Base-by-base conservation (phyloP, 2,113 vertebrate species). In the Podilymbus podiceps region DNA sequence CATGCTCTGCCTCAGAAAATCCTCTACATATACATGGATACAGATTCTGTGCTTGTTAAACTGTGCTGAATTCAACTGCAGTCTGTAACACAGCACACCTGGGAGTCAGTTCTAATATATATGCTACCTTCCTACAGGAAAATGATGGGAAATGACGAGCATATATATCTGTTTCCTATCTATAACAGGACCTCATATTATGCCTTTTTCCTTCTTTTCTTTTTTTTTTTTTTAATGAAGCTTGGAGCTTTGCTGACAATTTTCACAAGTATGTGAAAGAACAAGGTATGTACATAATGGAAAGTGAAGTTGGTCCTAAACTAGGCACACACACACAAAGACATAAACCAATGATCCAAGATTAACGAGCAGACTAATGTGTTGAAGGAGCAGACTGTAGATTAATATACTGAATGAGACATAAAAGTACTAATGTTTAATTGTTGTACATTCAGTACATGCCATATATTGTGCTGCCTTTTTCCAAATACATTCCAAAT, bases 161-260 rank as follows among this genome's bases (percentile, higher is more conserved):
- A 63, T 38, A 18, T 59, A 66, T 50, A 17, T 23, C 22, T 31
- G 2, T 53, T 67, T 86, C 19, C 49, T 49, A 21, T 22, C 31
- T n/a, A 31, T 20, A 17, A 20, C 22, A 50, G 9, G 8, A 33
- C 7, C 5, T 67, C 8, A 14, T 18, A 16, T 27, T 63, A 9
- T 3, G 0, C 0, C 4, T 38, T 82, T 24, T 11, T 11, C 20
- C 6, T 12, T 18, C 44, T 42, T 42, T 15, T n/a, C 4, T 38
- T 82, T 24, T 11, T 50, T 42, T 42, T 25, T 38, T 33, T 67
- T 49, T 52, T 46, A 0, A 31, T 8, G 0, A 50, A 76, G 12
- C 4, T 44, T 64, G 33, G 52, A 67, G 7, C 1, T 52, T 49
- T n/a, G 6, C 10, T 69, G 59, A 79, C n/a, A 47, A n/a, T 21